Conservation (phyloP, 1,140 invertebrate species). For the Orchestia grillus region DNA sequence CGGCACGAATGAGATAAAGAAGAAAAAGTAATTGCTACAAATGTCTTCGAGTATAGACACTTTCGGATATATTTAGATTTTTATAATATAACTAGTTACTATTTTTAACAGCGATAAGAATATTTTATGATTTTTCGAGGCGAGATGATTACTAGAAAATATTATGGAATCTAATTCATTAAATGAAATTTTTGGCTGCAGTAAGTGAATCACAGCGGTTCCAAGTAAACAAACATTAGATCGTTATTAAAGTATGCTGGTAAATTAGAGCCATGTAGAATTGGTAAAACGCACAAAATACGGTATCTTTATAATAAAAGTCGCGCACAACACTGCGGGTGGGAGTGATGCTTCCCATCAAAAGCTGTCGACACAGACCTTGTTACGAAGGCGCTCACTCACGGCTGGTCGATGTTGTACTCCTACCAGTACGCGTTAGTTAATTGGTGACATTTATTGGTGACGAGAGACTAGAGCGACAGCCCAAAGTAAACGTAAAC, state of each 20-base stretch:
- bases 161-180: background rate
- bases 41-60: background rate
- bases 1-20: background rate
- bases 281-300: background rate
- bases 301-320: background rate
- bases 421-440: background rate
- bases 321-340: too few species aligned
- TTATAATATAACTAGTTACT: background rate
- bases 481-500: background rate
- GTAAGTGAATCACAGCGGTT: background rate
- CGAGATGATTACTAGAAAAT: background rate
- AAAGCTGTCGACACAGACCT: background rate
- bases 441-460: too few species aligned
- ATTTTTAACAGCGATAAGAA: background rate
- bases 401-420: background rate
- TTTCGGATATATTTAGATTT: background rate
- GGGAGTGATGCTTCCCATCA: too few species aligned
- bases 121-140: background rate
- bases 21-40: background rate
- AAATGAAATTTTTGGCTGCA: background rate
- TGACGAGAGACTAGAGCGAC: too few species aligned
- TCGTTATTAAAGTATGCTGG: background rate
- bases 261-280: background rate
- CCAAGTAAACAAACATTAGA: background rate
- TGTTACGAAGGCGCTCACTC: too few species aligned